phyloP scores from a whole-genome alignment of 2,113 vertebrate species.

The Lepidothrix coronata region DNA sequence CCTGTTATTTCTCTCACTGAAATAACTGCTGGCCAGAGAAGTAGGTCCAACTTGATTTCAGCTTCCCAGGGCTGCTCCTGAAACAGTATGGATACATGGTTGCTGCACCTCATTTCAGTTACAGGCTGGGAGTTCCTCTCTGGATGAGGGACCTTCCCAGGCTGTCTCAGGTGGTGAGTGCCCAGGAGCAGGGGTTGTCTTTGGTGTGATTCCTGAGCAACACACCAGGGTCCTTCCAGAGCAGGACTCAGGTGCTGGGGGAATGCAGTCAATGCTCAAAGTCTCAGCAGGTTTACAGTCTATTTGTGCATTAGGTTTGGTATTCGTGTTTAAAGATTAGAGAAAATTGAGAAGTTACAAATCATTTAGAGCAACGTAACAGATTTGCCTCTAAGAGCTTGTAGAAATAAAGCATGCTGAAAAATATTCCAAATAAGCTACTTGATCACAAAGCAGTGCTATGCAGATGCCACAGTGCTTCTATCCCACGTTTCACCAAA shows the following conservation, averaged over 20 bases:
- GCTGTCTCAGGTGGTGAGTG: background rate
- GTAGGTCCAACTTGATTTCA: background rate
- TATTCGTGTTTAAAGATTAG: background rate
- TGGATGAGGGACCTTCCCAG: background rate
- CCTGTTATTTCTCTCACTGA: background rate
- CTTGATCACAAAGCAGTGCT: background rate
- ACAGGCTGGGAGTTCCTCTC: background rate
- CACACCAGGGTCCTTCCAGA: background rate
- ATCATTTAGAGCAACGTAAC: background rate
- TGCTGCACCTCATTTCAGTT: background rate
- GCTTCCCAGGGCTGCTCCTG: background rate
- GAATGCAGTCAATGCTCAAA: background rate
- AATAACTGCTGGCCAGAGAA: background rate
- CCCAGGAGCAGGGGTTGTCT: background rate
- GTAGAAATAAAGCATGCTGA: background rate
- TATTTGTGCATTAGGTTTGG: background rate
- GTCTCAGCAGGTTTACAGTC: background rate
- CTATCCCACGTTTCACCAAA: background rate
- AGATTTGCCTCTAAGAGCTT: background rate
- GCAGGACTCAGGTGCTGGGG: background rate
- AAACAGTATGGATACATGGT: rapidly evolving
- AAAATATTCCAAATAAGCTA: background rate
- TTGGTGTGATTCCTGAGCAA: rapidly evolving
- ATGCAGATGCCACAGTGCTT: background rate
- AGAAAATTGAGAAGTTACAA: background rate